Evolutionary conservation across 2,113 vertebrate species (phyloP).

Genomic region (Phaethon lepturus): DNA sequence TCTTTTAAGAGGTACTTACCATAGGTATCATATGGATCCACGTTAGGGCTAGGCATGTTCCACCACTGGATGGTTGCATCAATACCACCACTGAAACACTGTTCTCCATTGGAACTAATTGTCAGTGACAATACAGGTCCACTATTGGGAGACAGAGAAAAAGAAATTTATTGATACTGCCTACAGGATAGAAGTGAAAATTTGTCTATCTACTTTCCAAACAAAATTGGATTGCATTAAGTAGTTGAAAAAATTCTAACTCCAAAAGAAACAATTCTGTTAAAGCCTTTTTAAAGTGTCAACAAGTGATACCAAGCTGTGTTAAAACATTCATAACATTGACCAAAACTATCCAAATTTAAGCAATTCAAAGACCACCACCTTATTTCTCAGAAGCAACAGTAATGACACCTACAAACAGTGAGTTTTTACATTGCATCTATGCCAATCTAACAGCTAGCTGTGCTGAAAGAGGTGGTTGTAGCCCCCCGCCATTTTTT

Average conservation of each 20-base stretch:
- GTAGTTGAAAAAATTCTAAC: background rate
- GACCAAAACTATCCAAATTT: background rate
- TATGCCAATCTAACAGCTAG: background rate
- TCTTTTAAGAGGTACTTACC: slow-evolving; percentile 74
- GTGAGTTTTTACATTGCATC: background rate
- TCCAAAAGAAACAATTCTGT: background rate
- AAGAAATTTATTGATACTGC: background rate
- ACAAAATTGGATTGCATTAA: background rate
- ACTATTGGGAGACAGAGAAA: slow-evolving; percentile 69
- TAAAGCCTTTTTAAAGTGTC: background rate
- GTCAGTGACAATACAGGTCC: slow-evolving; percentile 94
- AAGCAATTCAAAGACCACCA: background rate
- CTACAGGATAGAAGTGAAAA: background rate
- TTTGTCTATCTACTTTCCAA: background rate
- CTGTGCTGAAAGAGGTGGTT: background rate
- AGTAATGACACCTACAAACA: background rate
- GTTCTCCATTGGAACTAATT: slow-evolving; percentile 92
- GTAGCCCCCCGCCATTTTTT: background rate
- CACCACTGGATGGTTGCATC: slow-evolving; percentile 97
- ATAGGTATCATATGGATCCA: slow-evolving; percentile 97
- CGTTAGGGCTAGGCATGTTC: slow-evolving; percentile 96
- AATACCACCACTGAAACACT: slow-evolving; percentile 96
- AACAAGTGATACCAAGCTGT: background rate
- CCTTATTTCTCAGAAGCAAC: background rate
- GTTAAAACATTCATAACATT: background rate